Percentiles rank a stretch among this genome's conserved stretches.
Evolutionary conservation across 2,888 invertebrate genomes (phyloP).

Genomic region (Uloborus plumipes): DNA sequence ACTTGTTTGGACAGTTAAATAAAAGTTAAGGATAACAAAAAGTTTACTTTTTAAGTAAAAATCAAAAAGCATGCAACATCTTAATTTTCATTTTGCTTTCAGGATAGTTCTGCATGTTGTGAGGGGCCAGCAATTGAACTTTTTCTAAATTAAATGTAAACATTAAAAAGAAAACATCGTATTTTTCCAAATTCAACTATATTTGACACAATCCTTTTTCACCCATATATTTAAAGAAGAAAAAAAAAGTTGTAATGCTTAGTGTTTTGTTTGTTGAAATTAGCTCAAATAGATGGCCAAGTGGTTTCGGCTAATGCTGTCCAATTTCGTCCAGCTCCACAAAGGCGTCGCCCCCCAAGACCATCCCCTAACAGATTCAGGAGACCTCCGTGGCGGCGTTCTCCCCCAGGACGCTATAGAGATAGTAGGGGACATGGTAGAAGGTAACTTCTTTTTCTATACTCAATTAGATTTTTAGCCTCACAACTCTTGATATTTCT

Average conservation of each 20-base stretch:
- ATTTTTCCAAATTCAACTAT: too few relatives aligned
- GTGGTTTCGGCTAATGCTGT: conserved; percentile 97
- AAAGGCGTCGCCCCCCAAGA: conserved; percentile 20
- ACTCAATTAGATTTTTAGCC: too few relatives aligned
- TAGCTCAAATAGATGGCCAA: conserved; percentile 91
- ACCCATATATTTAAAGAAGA: not conserved
- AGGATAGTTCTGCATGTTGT: too few relatives aligned
- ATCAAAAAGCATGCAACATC: too few relatives aligned
- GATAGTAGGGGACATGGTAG: conserved; percentile 45
- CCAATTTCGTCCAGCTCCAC: conserved; percentile 74
- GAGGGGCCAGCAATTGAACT: too few relatives aligned
- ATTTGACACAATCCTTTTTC: not conserved
- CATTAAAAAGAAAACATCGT: too few relatives aligned
- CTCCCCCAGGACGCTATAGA: conserved; percentile 51
- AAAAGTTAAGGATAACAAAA: too few relatives aligned
- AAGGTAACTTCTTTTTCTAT: not conserved
- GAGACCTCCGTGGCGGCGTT: conserved; percentile 55
- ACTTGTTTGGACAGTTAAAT: too few relatives aligned
- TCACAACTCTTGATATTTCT: too few relatives aligned
- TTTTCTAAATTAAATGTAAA: too few relatives aligned
- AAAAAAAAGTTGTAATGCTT: not conserved
- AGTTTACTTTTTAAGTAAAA: too few relatives aligned
- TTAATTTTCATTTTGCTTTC: too few relatives aligned
- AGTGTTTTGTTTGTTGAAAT: conserved; percentile 1
- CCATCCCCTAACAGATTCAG: conserved; percentile 50